Evolutionary conservation across 2,888 invertebrate species (phyloP).

Genomic region (Dusona sp.): DNA sequence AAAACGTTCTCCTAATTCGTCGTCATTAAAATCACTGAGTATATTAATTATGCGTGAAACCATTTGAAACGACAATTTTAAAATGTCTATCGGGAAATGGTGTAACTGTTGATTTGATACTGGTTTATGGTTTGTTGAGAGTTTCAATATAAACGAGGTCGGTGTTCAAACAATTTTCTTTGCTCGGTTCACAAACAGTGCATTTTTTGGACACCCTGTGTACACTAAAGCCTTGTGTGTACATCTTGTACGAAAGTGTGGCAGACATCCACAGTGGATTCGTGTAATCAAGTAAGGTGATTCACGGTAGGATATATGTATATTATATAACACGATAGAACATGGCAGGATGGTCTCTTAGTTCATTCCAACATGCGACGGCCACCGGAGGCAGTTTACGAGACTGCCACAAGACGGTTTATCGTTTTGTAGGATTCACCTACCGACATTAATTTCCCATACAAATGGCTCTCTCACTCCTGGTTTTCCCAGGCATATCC

Average conservation of each 20-base stretch:
- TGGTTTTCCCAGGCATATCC: conserved; percentile 2
- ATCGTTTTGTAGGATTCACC: conserved; percentile 70
- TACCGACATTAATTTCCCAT: conserved; percentile 67
- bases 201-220: conserved; percentile 46
- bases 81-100: neutral
- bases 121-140: neutral
- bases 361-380: conserved; percentile 55
- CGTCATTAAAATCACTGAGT: neutral
- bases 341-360: conserved; percentile 54
- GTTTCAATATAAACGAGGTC: neutral
- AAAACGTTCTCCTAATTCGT: neutral
- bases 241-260: conserved; percentile 37
- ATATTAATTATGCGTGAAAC: neutral
- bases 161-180: conserved; percentile 19
- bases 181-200: neutral
- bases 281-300: conserved; percentile 71
- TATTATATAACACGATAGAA: conserved; percentile 37
- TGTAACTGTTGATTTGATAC: neutral
- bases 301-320: conserved; percentile 30
- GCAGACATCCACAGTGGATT: conserved; percentile 51
- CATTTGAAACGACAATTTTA: neutral
- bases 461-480: conserved; percentile 43
- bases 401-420: conserved; percentile 68
- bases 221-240: conserved; percentile 24
- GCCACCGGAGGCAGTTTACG: conserved; percentile 66